Conservation (phyloP, 1,140 invertebrate genomes). For the Nymphalis io region DNA sequence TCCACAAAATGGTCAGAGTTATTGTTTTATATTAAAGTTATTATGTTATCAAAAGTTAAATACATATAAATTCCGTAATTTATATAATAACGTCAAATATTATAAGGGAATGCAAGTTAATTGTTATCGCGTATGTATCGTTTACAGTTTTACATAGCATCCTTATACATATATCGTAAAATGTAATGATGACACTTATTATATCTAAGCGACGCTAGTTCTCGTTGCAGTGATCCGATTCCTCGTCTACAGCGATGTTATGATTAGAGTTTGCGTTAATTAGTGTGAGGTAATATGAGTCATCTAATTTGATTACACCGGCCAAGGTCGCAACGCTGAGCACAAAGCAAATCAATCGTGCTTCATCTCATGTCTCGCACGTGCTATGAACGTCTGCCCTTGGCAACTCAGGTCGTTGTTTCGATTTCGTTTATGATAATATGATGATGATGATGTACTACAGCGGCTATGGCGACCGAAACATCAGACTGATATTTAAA, state of each 20-base stretch:
- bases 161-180: background rate
- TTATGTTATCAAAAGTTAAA: background rate
- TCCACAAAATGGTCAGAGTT: constrained; percentile 48
- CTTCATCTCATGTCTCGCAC: constrained; percentile 12
- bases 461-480: no score
- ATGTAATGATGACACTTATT: constrained; percentile 5
- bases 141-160: background rate
- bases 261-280: constrained; percentile 59
- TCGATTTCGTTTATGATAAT: background rate
- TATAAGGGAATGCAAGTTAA: background rate
- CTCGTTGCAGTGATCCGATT: background rate
- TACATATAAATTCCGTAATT: background rate
- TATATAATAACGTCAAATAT: background rate
- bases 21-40: constrained; percentile 25
- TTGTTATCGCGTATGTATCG: background rate
- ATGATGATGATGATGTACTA: background rate
- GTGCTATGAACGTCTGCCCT: background rate
- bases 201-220: background rate
- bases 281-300: constrained; percentile 61
- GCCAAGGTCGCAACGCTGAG: constrained; percentile 61
- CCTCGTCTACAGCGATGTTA: constrained; percentile 31
- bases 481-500: no score
- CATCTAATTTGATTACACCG: constrained; percentile 74
- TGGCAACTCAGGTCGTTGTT: background rate
- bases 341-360: constrained; percentile 19